Base-by-base conservation (phyloP, 2,888 invertebrate genomes). In the Eurois occulta region DNA sequence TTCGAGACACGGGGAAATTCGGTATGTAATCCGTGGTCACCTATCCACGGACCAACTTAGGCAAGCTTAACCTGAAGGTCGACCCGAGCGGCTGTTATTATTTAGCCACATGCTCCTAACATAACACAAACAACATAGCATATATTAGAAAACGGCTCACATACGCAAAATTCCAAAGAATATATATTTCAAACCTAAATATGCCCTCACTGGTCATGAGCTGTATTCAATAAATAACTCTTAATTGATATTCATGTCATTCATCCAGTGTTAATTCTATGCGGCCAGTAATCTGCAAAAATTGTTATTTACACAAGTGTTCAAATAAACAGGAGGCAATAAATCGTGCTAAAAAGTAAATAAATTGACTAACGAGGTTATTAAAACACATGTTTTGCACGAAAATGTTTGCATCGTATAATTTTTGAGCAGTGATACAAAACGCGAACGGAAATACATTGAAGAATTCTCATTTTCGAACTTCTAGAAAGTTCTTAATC, bases 301-400 rank as follows among this genome's bases (percentile, higher is more conserved):
- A 77, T 65, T 67, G 32, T 64, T 80, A 75, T 83, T 78, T 86
- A 78, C 70, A 75, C 77, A 83, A 81, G 62, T 81, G 52, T 71
- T 67, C 13, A 55, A 60, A 70, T 78, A 79, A 78, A 85, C 80
- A 76, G 87, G 77, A 85, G 52, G 69, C 69, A 10, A 83, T 88
- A 81, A 77, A 88, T 86, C 76, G 68, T 75, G 38, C 70, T 66
- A 70, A 70, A 81, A 76, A 71, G 48, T 75, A 69, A 66, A 86
- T 78, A 55, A 62, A 70, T 77, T 68, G 11, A 68, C 48, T 70
- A 69, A 72, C 69, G 75, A 75, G 62, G 66, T 64, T 48, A 80
- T 77, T 69, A 62, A 75, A 75, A 78, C 66, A 66, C 41, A 48
- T 66, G 72, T 87, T 82, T 77, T 43, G 55, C 62, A 72, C n/a